Evolutionary conservation across 1,140 invertebrate species (phyloP).

Genomic region (Oreohelix idahoensis): DNA sequence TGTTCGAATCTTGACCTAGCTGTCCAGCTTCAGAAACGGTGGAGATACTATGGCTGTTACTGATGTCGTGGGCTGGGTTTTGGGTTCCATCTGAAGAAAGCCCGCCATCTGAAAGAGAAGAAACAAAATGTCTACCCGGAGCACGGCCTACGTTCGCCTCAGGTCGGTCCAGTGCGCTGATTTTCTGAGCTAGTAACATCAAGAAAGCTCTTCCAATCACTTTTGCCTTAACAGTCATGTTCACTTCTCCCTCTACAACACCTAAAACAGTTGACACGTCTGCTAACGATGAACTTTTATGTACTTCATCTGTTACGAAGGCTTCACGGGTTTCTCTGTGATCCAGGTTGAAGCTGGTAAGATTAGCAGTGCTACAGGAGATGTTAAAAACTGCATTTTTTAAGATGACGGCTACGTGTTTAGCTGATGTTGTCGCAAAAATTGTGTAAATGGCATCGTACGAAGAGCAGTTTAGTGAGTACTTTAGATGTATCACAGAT

Average conservation of each 20-base stretch:
- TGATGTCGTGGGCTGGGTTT: neutral
- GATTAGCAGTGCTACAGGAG: neutral
- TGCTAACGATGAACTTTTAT: neutral
- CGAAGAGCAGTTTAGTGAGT: neutral
- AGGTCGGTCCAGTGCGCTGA: neutral
- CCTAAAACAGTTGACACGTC: neutral
- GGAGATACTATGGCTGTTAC: neutral
- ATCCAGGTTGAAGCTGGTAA: no score
- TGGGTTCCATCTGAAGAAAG: no score
- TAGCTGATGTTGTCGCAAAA: neutral
- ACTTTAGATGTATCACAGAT: neutral
- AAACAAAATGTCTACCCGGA: neutral
- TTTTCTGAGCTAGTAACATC: neutral
- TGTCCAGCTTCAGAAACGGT: neutral
- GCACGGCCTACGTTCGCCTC: neutral
- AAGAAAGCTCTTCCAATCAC: conserved; percentile 23
- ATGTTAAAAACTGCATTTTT: neutral
- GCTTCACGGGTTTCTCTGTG: neutral
- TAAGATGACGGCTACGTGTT: neutral
- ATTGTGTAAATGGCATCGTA: neutral
- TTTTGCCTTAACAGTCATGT: neutral
- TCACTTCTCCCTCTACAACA: neutral
- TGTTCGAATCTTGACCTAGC: neutral
- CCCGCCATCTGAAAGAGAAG: no score
- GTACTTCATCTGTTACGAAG: neutral